Evolutionary conservation across 2,888 invertebrate genomes (phyloP), one percentile per base, ranked within the genome.

Genomic region (Drosophila sordidula): DNA sequence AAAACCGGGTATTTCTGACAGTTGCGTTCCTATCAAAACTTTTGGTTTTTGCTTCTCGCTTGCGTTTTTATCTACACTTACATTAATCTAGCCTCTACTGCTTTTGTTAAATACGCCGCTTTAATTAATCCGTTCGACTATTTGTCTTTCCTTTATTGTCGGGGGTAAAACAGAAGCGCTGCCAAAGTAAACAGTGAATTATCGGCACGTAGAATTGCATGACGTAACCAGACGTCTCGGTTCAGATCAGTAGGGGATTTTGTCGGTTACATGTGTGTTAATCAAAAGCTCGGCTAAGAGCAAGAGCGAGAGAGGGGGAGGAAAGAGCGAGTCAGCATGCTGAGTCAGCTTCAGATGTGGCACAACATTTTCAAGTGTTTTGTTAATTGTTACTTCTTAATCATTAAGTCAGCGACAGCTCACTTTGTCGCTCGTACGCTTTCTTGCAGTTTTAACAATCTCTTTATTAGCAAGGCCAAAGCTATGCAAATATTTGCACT

Each of bases 21-120:
- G 3, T 22, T 22, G 22, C n/a, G 22, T 6, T 29, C 6, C 26
- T 29, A 29, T 11, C 34, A 12, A 34, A 12, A 11, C 34, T 34
- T 12, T 32, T 16, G 9, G 9, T 14, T 26, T 11, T 18, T 26
- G 47, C 52, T 44, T 52, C 41, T 34, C 42, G 52, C 29, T 66
- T 50, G 74, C 81, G 87, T 29, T 2, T 9, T 29, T 29, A 9
- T 29, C 3, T 29, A 9, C 8, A 29, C 8, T 2, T 29, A 9
- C 29, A 29, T 26, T 26, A 63, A 36, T 61, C 8, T 62, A 71
- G 38, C 41, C 26, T 46, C 51, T 67, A 84, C n/a, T n/a, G n/a
- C n/a, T n/a, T 78, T 75, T 73, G 72, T 57, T 45, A 38, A 56
- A 68, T 54, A 36, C 41, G 71, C 47, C 42, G 26, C n/a, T 45